phyloP scores from a whole-genome alignment of 2,888 invertebrate species.

The Drosophila tanythrix region DNA sequence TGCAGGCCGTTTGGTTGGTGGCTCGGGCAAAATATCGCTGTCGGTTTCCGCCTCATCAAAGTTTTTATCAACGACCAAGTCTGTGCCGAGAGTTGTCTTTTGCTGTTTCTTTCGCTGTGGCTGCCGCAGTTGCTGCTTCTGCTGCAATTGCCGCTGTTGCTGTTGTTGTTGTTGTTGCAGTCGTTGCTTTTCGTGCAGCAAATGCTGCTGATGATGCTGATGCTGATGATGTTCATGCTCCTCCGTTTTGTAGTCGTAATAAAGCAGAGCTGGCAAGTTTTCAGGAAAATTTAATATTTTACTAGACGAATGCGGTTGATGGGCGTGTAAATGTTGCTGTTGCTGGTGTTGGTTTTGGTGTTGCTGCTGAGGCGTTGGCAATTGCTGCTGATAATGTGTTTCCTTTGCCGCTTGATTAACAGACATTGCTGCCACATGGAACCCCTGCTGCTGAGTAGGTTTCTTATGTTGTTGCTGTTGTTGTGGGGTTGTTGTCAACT shows the following conservation, averaged over 20 bases:
- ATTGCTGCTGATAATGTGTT: conserved; percentile 69
- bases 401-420: conserved; percentile 71
- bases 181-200: conserved; percentile 78
- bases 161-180: conserved; percentile 58
- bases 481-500: conserved; percentile 44
- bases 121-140: conserved; percentile 33
- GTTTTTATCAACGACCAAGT: conserved; percentile 70
- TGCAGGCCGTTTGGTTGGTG: conserved; percentile 80
- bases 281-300: conserved; percentile 84
- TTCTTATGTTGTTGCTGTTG: conserved; percentile 42
- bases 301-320: conserved; percentile 65
- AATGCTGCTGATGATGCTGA: conserved; percentile 82
- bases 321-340: conserved; percentile 51
- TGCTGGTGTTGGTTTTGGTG: conserved; percentile 46
- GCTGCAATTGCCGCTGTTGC: conserved; percentile 44
- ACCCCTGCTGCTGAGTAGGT: conserved; percentile 24
- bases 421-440: conserved; percentile 39
- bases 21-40: conserved; percentile 83
- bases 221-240: conserved; percentile 84
- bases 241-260: conserved; percentile 84
- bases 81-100: conserved; percentile 39
- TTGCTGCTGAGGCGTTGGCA: conserved; percentile 36
- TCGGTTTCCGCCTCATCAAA: conserved; percentile 78
- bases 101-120: conserved; percentile 43
- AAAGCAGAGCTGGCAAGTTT: conserved; percentile 83